Evolutionary conservation across 2,888 invertebrate species (phyloP), one percentile per base, ranked within the genome.

Genomic region (Drosophila fulvimacula): DNA sequence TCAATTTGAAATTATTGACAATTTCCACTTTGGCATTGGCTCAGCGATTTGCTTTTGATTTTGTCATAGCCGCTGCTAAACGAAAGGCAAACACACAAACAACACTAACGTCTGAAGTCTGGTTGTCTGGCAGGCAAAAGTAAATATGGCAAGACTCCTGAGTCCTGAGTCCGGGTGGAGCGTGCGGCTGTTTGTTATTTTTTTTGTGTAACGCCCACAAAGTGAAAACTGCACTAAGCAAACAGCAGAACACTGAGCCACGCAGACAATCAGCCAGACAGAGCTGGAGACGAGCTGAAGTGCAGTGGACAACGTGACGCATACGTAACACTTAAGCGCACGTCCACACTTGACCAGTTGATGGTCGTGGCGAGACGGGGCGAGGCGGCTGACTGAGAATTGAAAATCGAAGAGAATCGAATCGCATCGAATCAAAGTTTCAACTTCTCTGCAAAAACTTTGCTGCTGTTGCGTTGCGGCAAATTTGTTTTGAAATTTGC

Each of bases 1-100:
- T 90, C 91, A 90, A 90, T 90, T 90, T 88, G 87, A 91, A 91
- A 91, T 90, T 90, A 91, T 91, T 90, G 90, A 90, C 90, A 90
- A 90, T 91, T 90, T 90, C 88, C 90, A 89, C 85, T 82, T 67
- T 90, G 90, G 88, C 87, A 89, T 81, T 89, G 91, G 86, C 66
- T 81, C 77, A 75, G 71, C 83, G 72, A 88, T 73, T 79, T 64
- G 71, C 71, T 81, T 77, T 76, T 78, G 83, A 75, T 73, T 79
- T 78, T 81, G 81, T 81, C 87, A 79, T 76, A 80, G 56, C 30
- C 61, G 30, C 48, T 55, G 72, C 77, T 85, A 89, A 87, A 88
- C 88, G 82, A 82, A 88, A 58, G 70, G 70, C 81, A 89, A 89
- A 89, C 77, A 88, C 53, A 81, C 65, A 79, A 72, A 70, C 66